These are phyloP conservation scores for Nomada fabriciana DNA, from an alignment of 2,888 invertebrate genomes.

Conservation along the genomic window DNA sequence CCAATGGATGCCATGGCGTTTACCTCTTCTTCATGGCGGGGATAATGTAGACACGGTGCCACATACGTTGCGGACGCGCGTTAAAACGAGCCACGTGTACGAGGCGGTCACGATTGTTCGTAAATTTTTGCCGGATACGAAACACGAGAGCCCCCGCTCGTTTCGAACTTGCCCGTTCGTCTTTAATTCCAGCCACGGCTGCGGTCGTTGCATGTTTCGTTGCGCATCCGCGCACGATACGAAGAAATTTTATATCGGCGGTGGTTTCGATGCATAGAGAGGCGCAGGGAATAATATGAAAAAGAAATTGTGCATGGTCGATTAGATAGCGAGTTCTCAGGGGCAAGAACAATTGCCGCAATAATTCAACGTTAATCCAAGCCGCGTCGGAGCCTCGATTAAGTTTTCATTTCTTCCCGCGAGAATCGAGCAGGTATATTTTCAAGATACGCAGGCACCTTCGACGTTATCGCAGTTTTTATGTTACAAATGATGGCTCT, in stretches of 20 bases:
- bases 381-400: too few relatives aligned
- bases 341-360: too few relatives aligned
- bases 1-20: slow-evolving; percentile 77
- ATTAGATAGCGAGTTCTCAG: too few relatives aligned
- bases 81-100: slow-evolving; percentile 45
- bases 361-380: too few relatives aligned
- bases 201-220: too few relatives aligned
- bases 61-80: slow-evolving; percentile 41
- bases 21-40: slow-evolving; percentile 77
- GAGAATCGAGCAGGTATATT: not conserved
- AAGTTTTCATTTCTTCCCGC: too few relatives aligned
- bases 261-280: too few relatives aligned
- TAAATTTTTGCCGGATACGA: slow-evolving; percentile 46
- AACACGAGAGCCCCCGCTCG: slow-evolving; percentile 1
- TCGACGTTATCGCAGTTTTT: not conserved
- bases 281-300: too few relatives aligned
- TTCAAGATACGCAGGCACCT: not conserved
- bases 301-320: too few relatives aligned
- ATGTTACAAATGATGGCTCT: not conserved
- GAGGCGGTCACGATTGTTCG: slow-evolving; percentile 27
- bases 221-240: too few relatives aligned
- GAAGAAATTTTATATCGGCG: too few relatives aligned
- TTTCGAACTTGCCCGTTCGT: not conserved
- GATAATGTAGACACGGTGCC: slow-evolving; percentile 66
- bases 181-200: not conserved